Conservation (phyloP, 2,797 vertebrate genomes). For the Oryzias sinensis region DNA sequence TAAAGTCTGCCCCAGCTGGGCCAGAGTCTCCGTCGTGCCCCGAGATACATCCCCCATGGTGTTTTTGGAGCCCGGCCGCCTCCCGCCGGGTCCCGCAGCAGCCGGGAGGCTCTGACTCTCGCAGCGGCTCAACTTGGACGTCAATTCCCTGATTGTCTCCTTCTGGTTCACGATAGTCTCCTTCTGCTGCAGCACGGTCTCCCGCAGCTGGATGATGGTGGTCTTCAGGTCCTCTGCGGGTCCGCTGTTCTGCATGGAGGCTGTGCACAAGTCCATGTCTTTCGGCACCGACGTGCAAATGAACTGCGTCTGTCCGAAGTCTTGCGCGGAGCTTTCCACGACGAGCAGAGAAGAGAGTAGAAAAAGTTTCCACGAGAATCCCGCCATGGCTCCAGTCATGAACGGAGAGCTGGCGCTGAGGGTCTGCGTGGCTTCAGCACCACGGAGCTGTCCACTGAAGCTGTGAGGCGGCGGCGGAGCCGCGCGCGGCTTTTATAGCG, state of each 20-base stretch:
- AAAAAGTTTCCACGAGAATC: conserved; percentile 78
- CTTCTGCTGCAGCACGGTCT: conserved; percentile 94
- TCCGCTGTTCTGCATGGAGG: conserved; percentile 86
- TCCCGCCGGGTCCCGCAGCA: conserved; percentile 76
- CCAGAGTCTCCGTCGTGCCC: conserved; percentile 88
- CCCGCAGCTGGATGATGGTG: conserved; percentile 90
- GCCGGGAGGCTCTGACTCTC: conserved; percentile 88
- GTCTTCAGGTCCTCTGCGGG: conserved; percentile 89
- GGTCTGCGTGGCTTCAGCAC: conserved; percentile 63
- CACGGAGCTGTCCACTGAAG: conserved; percentile 78
- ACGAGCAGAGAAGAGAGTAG: conserved; percentile 75
- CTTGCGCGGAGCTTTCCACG: conserved; percentile 76
- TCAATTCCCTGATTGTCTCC: conserved; percentile 94
- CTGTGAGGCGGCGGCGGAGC: conserved; percentile 68
- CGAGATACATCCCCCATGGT: conserved; percentile 94
- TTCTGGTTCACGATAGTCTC: conserved; percentile 96
- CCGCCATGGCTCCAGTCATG: conserved; percentile 61
- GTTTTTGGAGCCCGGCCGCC: conserved; percentile 83
- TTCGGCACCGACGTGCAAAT: conserved; percentile 96
- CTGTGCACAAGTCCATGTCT: conserved; percentile 93
- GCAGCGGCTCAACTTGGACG: conserved; percentile 90
- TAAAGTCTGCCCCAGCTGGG: conserved; percentile 93
- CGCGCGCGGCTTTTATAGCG: conserved; percentile 79
- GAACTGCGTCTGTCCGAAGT: conserved; percentile 92
- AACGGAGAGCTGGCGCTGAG: conserved; percentile 2